Evolutionary conservation across 2,888 invertebrate species (phyloP), one percentile per base, ranked within the genome.

Genomic region (Xestia c-nigrum): DNA sequence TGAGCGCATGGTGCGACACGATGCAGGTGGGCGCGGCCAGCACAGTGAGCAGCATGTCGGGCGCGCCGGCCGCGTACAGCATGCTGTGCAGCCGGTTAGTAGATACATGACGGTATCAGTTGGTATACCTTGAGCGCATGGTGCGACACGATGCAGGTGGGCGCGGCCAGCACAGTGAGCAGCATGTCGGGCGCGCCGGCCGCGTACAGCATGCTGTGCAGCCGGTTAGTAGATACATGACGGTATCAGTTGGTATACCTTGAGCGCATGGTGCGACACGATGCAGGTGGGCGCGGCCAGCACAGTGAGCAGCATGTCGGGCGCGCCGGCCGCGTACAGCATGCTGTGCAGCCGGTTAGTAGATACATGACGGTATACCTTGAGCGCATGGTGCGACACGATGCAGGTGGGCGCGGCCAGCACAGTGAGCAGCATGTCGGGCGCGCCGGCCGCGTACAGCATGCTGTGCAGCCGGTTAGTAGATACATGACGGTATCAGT

Each of bases 101-200:
- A 31, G 31, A 31, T 31, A 31, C 31, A 31, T 31, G 31, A 31
- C 3, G 31, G 31, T 31, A 31, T 2, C 31, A 31, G 1, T 31
- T 31, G 31, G 31, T 31, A 31, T 50, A 97, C 97, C 93, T 97
- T 97, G 38, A 98, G 94, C 83, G 98, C 94, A 80, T 97, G 96
- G 66, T 97, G 97, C 52, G 97, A 97, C 79, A 97, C 97, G 65
- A 94, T 93, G 88, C 97, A 97, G 68, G 94, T 92, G 59, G 97
- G 96, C 24, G 98, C 97, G 75, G 97, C 97, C 73, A 98, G 94
- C 47, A 98, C 97, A 52, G 97, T 97, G 46, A 97, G 97, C 81
- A 98, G 94, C 86, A 98, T 94, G 74, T 97, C 97, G 12, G 97
- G 95, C 81, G 97, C 97, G 89, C 97, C 97, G 46, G 96, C 95